Evolutionary conservation across 1,140 invertebrate species (phyloP).

Genomic region (Heliconius hewitsoni): DNA sequence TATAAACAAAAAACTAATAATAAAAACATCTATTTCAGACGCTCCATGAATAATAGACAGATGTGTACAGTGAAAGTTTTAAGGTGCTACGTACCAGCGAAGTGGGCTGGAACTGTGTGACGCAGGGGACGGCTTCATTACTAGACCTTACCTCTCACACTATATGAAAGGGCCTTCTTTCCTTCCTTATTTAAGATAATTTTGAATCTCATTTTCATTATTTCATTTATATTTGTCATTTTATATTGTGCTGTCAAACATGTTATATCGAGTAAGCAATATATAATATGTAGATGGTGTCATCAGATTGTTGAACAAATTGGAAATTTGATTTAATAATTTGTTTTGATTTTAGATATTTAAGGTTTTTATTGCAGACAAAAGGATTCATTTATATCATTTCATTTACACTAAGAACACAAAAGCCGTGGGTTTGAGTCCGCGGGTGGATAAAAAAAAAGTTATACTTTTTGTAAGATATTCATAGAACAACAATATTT

Average conservation of each 20-base stretch:
- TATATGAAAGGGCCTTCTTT: neutral
- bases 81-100: conserved; percentile 63
- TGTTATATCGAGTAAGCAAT: neutral
- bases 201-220: conserved; percentile 68
- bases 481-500: neutral
- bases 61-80: conserved; percentile 71
- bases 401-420: too few relatives aligned
- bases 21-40: conserved; percentile 40
- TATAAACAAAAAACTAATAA: neutral
- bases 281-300: neutral
- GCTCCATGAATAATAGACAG: conserved; percentile 52
- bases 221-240: conserved; percentile 1
- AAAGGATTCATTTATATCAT: too few relatives aligned
- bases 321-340: neutral
- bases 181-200: neutral
- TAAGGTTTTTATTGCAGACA: too few relatives aligned
- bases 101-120: conserved; percentile 26
- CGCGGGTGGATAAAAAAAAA: too few relatives aligned
- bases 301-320: neutral
- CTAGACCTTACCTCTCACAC: neutral
- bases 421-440: too few relatives aligned
- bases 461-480: neutral
- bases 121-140: neutral
- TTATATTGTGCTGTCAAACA: neutral
- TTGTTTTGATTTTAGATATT: too few relatives aligned